These are phyloP conservation scores for Fundulus diaphanus DNA, from an alignment of 2,797 vertebrate species.

Conservation along the genomic window DNA sequence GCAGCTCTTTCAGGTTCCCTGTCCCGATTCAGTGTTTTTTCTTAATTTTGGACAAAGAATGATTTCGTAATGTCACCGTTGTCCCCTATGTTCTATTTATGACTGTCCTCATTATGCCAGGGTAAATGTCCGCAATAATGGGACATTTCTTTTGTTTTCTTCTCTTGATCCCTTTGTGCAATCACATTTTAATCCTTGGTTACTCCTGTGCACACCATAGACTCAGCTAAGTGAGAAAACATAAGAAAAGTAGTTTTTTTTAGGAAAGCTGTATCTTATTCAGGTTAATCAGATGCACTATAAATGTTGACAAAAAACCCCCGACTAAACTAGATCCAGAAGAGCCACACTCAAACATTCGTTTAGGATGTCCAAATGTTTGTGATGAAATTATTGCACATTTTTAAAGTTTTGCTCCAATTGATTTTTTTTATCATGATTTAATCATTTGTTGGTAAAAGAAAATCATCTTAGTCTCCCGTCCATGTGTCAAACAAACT, in stretches of 20 bases:
- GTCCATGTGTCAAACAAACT: background rate
- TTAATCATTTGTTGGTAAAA: background rate
- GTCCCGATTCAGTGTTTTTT: background rate
- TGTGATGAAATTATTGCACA: background rate
- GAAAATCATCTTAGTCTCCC: conserved; percentile 12
- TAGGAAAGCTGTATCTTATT: background rate
- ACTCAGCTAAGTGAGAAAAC: too few species aligned
- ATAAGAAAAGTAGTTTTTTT: background rate
- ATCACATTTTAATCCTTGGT: background rate
- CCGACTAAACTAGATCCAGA: background rate
- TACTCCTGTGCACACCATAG: too few species aligned
- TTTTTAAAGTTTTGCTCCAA: background rate
- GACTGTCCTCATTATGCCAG: background rate
- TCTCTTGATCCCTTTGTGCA: background rate
- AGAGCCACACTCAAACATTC: background rate
- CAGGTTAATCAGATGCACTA: background rate
- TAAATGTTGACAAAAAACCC: background rate
- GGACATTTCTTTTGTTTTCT: background rate
- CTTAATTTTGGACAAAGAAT: background rate
- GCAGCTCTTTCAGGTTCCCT: background rate
- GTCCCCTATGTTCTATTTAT: background rate
- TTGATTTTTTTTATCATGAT: background rate
- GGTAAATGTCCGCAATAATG: background rate
- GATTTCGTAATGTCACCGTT: background rate
- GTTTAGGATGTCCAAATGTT: background rate